Conservation (phyloP, 2,888 invertebrate species). For the Cerastoderma edule region DNA sequence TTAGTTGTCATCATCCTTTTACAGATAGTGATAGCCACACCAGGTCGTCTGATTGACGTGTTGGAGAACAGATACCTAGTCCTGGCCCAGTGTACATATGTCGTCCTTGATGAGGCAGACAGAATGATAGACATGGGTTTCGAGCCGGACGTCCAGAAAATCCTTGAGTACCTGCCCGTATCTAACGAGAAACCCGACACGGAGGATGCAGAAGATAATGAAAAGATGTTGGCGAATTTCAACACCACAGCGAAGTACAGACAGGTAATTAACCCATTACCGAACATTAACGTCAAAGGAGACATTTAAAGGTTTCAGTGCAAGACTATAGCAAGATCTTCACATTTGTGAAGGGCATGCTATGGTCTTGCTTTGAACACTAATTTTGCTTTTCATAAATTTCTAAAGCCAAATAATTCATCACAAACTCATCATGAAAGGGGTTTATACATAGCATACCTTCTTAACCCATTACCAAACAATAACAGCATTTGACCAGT, state of each 20-base stretch:
- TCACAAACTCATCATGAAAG: too few species aligned
- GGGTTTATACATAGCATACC: too few species aligned
- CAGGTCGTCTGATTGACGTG: constrained; percentile 99
- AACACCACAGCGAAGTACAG: constrained; percentile 97
- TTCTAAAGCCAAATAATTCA: too few species aligned
- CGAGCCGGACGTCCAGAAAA: constrained; percentile 97
- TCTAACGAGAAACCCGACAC: constrained; percentile 98
- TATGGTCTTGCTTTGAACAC: too few species aligned
- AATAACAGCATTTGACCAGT: too few species aligned
- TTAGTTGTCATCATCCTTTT: constrained; percentile 63
- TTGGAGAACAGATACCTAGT: constrained; percentile 99
- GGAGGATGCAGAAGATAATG: constrained; percentile 98
- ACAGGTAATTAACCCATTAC: too few species aligned
- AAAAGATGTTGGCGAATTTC: constrained; percentile 95
- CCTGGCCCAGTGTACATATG: constrained; percentile 98
- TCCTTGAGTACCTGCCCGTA: constrained; percentile 98
- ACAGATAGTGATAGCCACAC: constrained; percentile 98
- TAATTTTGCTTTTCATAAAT: too few species aligned
- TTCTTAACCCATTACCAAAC: too few species aligned
- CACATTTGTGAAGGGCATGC: too few species aligned
- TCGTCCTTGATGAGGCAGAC: constrained; percentile 94
- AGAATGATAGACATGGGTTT: constrained; percentile 99
- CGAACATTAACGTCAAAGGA: too few species aligned
- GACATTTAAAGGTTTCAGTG: too few species aligned
- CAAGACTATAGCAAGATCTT: too few species aligned